These are phyloP conservation scores for Pollenia angustigena DNA, from an alignment of 2,888 invertebrate species.

Conservation along the genomic window DNA sequence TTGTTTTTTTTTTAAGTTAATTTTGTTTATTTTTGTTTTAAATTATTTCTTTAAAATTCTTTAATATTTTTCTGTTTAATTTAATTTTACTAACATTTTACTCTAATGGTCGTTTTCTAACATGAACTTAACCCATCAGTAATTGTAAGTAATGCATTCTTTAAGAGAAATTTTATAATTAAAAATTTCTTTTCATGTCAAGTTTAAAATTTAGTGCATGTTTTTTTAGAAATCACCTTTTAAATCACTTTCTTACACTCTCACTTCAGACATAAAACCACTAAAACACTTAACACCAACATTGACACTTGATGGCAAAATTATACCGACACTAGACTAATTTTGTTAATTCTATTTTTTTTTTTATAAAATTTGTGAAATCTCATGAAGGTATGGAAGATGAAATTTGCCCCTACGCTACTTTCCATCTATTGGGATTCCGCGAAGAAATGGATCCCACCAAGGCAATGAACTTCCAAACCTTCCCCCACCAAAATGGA, in stretches of 20 bases:
- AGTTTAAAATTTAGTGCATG: slow-evolving; percentile 31
- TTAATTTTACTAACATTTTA: slow-evolving; percentile 53
- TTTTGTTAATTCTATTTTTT: slow-evolving; percentile 7
- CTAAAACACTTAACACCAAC: slow-evolving; percentile 45
- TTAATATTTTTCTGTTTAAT: slow-evolving; percentile 4
- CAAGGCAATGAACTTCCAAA: slow-evolving; percentile 94
- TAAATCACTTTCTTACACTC: slow-evolving; percentile 22
- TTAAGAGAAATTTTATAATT: slow-evolving; percentile 1
- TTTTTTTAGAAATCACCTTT: slow-evolving; percentile 24
- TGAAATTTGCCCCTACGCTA: slow-evolving; percentile 98
- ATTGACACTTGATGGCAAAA: slow-evolving; percentile 49
- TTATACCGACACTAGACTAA: slow-evolving; percentile 23
- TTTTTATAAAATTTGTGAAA: slow-evolving; percentile 27
- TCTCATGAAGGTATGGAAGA: slow-evolving; percentile 93
- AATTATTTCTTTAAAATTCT: slow-evolving; percentile 50
- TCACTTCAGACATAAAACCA: slow-evolving; percentile 34
- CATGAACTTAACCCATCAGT: slow-evolving; percentile 63
- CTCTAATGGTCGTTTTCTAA: slow-evolving; percentile 54
- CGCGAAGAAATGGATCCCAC: slow-evolving; percentile 97
- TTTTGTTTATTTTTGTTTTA: slow-evolving; percentile 39
- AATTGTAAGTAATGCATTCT: slow-evolving; percentile 69
- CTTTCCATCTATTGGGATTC: slow-evolving; percentile 97
- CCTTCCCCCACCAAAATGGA: slow-evolving; percentile 91
- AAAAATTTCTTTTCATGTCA: slow-evolving; percentile 19
- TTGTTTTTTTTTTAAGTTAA: neutral